Conservation (phyloP, 2,797 vertebrate genomes). For the Anniella stebbinsi region DNA sequence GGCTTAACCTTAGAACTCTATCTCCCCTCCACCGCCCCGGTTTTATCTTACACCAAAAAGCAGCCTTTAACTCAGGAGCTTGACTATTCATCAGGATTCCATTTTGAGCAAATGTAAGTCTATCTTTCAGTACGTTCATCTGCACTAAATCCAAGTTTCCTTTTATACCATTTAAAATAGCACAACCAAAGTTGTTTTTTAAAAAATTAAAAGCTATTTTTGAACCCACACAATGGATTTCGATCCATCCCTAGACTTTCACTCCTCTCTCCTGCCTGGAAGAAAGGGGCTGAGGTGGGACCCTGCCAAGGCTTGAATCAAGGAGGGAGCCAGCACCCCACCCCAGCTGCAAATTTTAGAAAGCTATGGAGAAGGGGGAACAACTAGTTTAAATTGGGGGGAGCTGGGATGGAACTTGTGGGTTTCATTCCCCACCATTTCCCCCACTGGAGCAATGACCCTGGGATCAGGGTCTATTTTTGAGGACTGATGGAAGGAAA, state of each 20-base stretch:
- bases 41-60: not conserved
- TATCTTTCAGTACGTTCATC: not conserved
- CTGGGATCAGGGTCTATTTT: not conserved
- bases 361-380: not conserved
- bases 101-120: not conserved
- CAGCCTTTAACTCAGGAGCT: not conserved
- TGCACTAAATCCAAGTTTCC: not conserved
- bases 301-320: not conserved
- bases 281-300: not conserved
- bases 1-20: not conserved
- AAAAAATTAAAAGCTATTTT: not conserved
- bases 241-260: not conserved
- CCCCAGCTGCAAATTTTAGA: not conserved
- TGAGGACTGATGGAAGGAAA: too few relatives aligned
- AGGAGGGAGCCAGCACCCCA: fast-evolving
- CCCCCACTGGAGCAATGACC: not conserved
- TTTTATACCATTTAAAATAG: not conserved
- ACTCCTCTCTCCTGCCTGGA: not conserved
- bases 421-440: not conserved
- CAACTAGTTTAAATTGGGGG: not conserved
- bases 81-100: not conserved
- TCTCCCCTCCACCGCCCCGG: not conserved
- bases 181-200: not conserved
- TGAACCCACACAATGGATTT: not conserved
- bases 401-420: not conserved